These are phyloP conservation scores for Mesaphorura yosii DNA, from an alignment of 1,140 invertebrate species.

Conservation along the genomic window DNA sequence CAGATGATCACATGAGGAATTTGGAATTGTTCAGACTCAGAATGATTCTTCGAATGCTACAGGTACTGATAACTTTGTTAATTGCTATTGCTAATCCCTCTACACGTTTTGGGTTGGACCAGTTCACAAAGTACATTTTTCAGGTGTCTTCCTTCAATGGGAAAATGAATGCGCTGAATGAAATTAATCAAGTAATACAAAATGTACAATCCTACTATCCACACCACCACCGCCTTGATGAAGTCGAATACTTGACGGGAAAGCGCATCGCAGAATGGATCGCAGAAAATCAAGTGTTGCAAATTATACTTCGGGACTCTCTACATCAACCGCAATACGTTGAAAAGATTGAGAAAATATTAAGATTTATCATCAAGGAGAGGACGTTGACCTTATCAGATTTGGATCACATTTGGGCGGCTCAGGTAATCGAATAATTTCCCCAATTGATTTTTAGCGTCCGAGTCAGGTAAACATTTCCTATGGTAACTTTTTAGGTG, in stretches of 20 bases:
- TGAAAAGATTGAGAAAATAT: slow-evolving; percentile 93
- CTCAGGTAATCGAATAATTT: slow-evolving; percentile 47
- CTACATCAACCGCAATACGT: slow-evolving; percentile 96
- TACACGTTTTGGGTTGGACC: too few relatives aligned
- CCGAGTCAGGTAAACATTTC: slow-evolving; percentile 1
- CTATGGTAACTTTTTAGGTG: slow-evolving; percentile 36
- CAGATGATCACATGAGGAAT: slow-evolving; percentile 75
- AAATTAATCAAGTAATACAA: slow-evolving; percentile 94
- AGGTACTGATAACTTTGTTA: slow-evolving; percentile 19
- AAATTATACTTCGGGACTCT: slow-evolving; percentile 88
- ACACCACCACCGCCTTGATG: slow-evolving; percentile 53
- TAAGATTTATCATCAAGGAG: slow-evolving; percentile 92
- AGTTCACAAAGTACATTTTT: too few relatives aligned
- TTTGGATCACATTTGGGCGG: slow-evolving; percentile 89
- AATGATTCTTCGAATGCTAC: slow-evolving; percentile 68
- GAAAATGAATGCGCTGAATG: slow-evolving; percentile 97
- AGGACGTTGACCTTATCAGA: slow-evolving; percentile 79
- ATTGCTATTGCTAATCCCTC: too few relatives aligned
- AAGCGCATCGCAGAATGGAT: slow-evolving; percentile 94
- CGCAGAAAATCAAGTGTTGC: slow-evolving; percentile 86
- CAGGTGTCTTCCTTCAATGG: slow-evolving; percentile 95
- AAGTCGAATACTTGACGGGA: slow-evolving; percentile 88
- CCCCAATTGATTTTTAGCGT: background rate
- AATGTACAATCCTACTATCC: slow-evolving; percentile 74
- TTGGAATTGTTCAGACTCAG: slow-evolving; percentile 91